Base-by-base conservation (phyloP, 2,888 invertebrate species). In the Melitaea athalia region DNA sequence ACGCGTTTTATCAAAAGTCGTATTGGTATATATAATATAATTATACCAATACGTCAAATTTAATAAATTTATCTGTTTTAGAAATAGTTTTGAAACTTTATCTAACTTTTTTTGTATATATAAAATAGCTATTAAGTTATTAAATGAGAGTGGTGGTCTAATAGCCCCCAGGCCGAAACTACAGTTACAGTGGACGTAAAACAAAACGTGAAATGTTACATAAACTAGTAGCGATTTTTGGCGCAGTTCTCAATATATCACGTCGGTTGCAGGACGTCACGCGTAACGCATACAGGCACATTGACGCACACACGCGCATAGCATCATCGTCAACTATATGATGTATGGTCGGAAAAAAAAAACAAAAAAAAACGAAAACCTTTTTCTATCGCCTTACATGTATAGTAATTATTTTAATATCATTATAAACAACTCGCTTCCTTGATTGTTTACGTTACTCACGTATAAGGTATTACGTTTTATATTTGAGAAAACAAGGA, bases 201-300 rank as follows among this genome's bases (percentile, higher is more conserved):
- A 77, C 75, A 76, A 75, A 78, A 76, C 76, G 76, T 72, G 74
- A 73, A 76, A 78, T 72, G 77, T 74, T 79, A 78, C 77, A 78
- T 79, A 79, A 80, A 78, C 77, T 78, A 77, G 75, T 85, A 83
- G 87, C 85, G 85, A 90, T 89, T 91, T 91, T 91, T 91, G 88
- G 85, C 84, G 81, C 84, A 80, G 84, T 87, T 87, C 88, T 89
- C 91, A 87, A 91, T 91, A 92, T 89, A 91, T 91, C 91, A 91
- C 87, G 90, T 85, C 88, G 85, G 81, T 81, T 81, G 88, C 91
- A 88, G 85, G 82, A 82, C 85, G 86, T 86, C 86, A 86, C 82
- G 83, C 81, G 80, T 74, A 75, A 81, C 82, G 78, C 87, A 83
- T 87, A 87, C 87, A 78, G 45, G 59, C 72, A 65, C 70, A 66